Evolutionary conservation across 2,888 invertebrate species (phyloP), one percentile per base, ranked within the genome.

Genomic region (Alcis repandata): DNA sequence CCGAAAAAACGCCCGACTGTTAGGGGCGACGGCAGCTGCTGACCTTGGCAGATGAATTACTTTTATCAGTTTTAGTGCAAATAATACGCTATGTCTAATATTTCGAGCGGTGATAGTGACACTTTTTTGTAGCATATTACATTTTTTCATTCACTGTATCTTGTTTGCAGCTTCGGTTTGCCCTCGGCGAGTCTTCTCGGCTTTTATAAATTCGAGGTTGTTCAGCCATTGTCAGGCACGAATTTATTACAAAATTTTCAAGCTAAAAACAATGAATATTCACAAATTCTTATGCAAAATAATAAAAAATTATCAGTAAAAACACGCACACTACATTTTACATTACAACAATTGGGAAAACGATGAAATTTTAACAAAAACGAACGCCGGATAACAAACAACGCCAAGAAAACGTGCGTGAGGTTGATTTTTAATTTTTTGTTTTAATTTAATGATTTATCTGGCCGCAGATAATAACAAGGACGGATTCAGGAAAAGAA

Each of bases 391-490:
- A 85, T 85, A 86, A 86, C 88, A 91, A 90, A 91, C 88, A 91
- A 91, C 90, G 92, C 91, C 89, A 89, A 89, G 91, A 91, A 92
- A 92, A 92, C 92, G 92, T 91, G 91, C 90, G 87, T 59, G 49
- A 43, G 32, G 51, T 20, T 19, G 19, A 15, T 19, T 19, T 33
- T 38, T 38, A 8, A 19, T 40, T 46, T 17, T 45, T 13, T 46
- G 10, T 49, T 0, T 33, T 2, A 13, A 13, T 22, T 22, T 46
- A 27, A 46, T 46, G 27, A 27, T 27, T 46, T 46, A 27, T 9
- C 10, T 43, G 19, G 27, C 27, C 27, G 19, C 43, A 43, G 43
- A 43, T 43, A 19, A 19, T 13, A 36, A 13, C 10, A 3, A 41
- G 17, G 1, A 17, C 2, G 1, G 13, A 41, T 27, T 27, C 6